These are phyloP conservation scores for Arrhopalites spinosus DNA, from an alignment of 2,888 invertebrate genomes.

Conservation along the genomic window DNA sequence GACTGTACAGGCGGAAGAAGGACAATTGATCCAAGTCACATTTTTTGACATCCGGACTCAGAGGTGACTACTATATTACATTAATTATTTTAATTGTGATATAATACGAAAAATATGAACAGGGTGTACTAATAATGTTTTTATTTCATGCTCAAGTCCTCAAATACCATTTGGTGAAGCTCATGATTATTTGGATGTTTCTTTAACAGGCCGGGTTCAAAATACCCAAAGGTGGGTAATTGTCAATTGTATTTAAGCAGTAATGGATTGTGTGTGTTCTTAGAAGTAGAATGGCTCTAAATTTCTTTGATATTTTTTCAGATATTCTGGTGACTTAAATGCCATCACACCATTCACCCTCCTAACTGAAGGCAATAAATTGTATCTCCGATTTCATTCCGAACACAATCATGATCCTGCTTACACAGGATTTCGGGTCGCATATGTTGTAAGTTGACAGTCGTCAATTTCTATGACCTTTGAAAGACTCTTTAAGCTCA, in stretches of 20 bases:
- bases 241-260: no score
- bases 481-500: neutral
- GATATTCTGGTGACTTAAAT: slow-evolving; percentile 21
- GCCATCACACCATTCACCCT: slow-evolving; percentile 15
- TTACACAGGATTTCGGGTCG: neutral
- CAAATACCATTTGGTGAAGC: neutral
- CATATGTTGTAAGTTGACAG: neutral
- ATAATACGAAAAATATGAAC: no score
- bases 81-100: no score
- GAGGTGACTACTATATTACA: no score
- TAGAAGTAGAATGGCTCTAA: neutral
- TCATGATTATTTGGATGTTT: slow-evolving; percentile 14
- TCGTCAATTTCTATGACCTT: neutral
- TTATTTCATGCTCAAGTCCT: no score
- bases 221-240: slow-evolving; percentile 18
- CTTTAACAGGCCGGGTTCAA: neutral
- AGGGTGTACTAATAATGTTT: no score
- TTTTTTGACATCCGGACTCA: slow-evolving; percentile 14
- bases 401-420: slow-evolving; percentile 1
- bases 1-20: slow-evolving; percentile 8
- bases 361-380: neutral
- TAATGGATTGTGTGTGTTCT: no score
- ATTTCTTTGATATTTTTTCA: neutral
- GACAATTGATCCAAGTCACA: slow-evolving; percentile 3
- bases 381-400: neutral